Conservation (phyloP, 2,797 vertebrate genomes). For the Pelodytes ibericus region DNA sequence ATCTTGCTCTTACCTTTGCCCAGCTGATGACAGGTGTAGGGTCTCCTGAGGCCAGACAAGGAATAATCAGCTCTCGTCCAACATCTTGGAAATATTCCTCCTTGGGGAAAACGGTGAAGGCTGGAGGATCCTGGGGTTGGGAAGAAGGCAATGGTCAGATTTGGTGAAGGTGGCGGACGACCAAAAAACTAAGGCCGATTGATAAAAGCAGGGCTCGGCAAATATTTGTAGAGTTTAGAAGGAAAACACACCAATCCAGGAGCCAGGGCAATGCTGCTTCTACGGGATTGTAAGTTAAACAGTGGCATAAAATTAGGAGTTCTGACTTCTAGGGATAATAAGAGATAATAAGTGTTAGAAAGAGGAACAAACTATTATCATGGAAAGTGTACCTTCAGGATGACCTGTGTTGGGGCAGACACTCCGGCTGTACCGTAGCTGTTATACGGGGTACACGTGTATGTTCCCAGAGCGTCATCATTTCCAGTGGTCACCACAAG, state of each 20-base stretch:
- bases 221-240: no score
- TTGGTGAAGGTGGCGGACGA: no score
- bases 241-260: no score
- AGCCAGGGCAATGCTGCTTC: no score
- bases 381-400: conserved; percentile 80
- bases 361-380: no score
- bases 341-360: no score
- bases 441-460: conserved; percentile 92
- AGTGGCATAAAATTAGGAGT: no score
- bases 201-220: no score
- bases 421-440: conserved; percentile 88
- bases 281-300: no score
- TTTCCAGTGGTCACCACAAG: conserved; percentile 85
- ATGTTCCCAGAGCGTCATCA: conserved; percentile 88
- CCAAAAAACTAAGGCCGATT: no score
- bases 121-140: conserved; percentile 82
- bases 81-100: conserved; percentile 93
- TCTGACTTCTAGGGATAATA: no score
- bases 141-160: no score
- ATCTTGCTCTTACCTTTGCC: conserved; percentile 80
- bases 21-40: conserved; percentile 85
- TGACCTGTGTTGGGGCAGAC: conserved; percentile 83
- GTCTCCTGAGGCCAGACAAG: conserved; percentile 83
- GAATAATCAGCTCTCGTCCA: conserved; percentile 86
- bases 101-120: conserved; percentile 78